Evolutionary conservation across 2,797 vertebrate genomes (phyloP).

Genomic region (Chaetodon trifasciatus): DNA sequence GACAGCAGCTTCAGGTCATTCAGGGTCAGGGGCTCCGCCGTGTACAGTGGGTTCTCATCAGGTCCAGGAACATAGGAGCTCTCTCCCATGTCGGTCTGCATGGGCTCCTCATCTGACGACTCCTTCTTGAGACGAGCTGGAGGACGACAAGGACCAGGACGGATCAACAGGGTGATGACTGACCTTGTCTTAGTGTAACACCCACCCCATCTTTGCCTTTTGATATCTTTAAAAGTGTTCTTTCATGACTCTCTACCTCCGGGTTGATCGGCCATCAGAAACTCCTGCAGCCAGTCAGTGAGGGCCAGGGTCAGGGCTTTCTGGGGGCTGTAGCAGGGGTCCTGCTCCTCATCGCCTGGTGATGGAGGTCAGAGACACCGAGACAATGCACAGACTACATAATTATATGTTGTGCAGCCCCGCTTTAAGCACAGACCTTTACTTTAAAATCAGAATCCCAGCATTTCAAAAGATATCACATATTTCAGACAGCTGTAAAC

Average conservation of each 20-base stretch:
- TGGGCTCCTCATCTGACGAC: constrained; percentile 90
- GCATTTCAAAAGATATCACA: not conserved
- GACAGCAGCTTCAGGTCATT: constrained; percentile 94
- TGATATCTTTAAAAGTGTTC: not conserved
- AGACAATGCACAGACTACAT: not conserved
- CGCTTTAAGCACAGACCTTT: not conserved
- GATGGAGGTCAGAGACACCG: constrained; percentile 24
- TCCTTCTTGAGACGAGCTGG: constrained; percentile 68
- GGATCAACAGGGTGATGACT: not conserved
- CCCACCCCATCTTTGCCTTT: not conserved
- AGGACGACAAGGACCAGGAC: constrained; percentile 46
- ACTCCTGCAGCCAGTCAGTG: constrained; percentile 95
- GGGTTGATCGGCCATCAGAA: constrained; percentile 83
- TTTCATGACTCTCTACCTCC: constrained; percentile 70
- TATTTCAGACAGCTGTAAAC: not conserved
- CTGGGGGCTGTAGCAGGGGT: constrained; percentile 93
- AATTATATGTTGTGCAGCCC: not conserved
- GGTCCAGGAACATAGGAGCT: constrained; percentile 88
- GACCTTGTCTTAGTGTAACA: not conserved
- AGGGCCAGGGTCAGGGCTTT: constrained; percentile 93
- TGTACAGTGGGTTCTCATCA: constrained; percentile 93
- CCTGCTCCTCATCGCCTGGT: constrained; percentile 91
- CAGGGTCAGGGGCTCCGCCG: constrained; percentile 92
- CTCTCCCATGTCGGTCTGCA: constrained; percentile 92
- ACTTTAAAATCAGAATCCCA: not conserved